Conservation (phyloP, 2,888 invertebrate species). For the Coleophora deauratella region DNA sequence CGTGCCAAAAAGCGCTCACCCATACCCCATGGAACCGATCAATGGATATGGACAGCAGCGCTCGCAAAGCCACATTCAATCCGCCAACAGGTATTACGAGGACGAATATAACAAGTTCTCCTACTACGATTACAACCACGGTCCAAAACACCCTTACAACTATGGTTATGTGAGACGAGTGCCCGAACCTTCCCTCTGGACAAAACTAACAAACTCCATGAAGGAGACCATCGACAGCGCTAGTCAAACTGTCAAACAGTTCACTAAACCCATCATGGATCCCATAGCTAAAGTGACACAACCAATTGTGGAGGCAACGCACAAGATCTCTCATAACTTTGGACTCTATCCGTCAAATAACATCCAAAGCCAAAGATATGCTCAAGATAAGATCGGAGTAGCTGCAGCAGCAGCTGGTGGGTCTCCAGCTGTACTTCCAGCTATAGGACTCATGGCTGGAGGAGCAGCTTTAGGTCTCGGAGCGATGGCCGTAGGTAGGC, state of each 20-base stretch:
- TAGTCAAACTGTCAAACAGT: constrained; percentile 79
- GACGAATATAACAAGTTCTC: constrained; percentile 68
- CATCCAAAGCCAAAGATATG: constrained; percentile 58
- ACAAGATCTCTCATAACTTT: constrained; percentile 84
- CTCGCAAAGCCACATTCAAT: constrained; percentile 54
- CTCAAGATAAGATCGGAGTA: constrained; percentile 79
- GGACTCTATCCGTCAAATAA: constrained; percentile 74
- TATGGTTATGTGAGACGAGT: constrained; percentile 76
- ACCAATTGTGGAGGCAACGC: constrained; percentile 84
- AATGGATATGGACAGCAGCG: constrained; percentile 57
- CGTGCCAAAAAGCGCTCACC: constrained; percentile 72
- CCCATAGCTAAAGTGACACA: constrained; percentile 74
- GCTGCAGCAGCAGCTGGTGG: constrained; percentile 67
- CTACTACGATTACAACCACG: constrained; percentile 71
- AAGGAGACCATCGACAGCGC: constrained; percentile 82
- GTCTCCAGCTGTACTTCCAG: constrained; percentile 80
- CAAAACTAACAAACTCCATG: constrained; percentile 81
- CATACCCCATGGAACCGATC: constrained; percentile 70
- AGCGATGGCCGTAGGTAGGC: constrained; percentile 84
- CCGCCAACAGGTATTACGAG: constrained; percentile 59
- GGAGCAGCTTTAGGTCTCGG: constrained; percentile 88
- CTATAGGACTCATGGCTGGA: constrained; percentile 85
- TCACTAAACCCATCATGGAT: constrained; percentile 76
- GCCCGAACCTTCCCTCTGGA: constrained; percentile 80
- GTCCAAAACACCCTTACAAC: constrained; percentile 72